These are phyloP conservation scores for Promerops cafer DNA, from an alignment of 2,113 vertebrate genomes.

Conservation along the genomic window DNA sequence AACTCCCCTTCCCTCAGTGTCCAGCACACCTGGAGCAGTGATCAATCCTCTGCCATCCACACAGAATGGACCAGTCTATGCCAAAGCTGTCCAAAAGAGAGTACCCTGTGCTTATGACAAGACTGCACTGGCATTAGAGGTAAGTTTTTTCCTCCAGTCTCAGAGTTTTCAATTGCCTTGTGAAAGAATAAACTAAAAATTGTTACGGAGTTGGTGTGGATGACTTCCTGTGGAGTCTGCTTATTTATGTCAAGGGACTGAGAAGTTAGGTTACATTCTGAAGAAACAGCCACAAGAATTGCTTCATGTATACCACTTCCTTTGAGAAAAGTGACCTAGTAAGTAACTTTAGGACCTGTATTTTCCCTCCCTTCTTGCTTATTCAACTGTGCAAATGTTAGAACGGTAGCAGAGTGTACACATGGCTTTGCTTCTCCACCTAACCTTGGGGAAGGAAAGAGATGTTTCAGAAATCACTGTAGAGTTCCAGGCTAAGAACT, in stretches of 20 bases:
- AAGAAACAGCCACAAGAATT: constrained; percentile 23
- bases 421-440: not conserved
- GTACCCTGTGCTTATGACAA: constrained; percentile 99
- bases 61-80: constrained; percentile 96
- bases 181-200: not conserved
- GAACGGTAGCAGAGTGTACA: not conserved
- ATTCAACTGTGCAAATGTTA: not conserved
- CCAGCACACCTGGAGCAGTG: constrained; percentile 82
- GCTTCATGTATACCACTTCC: constrained; percentile 42
- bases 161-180: not conserved
- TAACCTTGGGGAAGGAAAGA: not conserved
- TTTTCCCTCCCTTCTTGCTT: not conserved
- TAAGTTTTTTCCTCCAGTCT: constrained; percentile 54
- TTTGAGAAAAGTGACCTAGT: not conserved
- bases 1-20: constrained; percentile 81
- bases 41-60: constrained; percentile 85
- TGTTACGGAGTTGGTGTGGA: not conserved
- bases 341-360: not conserved
- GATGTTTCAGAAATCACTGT: not conserved
- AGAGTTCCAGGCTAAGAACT: not conserved
- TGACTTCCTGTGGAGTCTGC: not conserved
- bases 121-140: constrained; percentile 94
- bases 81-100: constrained; percentile 96
- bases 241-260: not conserved
- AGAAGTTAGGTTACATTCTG: not conserved